Conservation (phyloP, 2,797 vertebrate genomes). For the Lepus townsendii region DNA sequence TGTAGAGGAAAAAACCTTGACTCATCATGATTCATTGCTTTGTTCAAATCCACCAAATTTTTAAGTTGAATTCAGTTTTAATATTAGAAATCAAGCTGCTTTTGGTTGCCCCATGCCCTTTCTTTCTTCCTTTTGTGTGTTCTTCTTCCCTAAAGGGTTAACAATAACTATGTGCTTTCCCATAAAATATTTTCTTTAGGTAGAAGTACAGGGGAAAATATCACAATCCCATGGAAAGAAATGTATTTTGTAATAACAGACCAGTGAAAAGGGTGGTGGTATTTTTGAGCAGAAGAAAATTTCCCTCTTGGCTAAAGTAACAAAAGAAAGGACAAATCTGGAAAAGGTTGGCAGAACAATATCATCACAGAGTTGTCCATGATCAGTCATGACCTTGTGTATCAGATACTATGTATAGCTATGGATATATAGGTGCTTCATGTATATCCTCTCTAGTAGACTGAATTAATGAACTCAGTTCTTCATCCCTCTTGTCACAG, state of each 20-base stretch:
- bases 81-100: neutral
- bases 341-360: neutral
- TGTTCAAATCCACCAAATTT: neutral
- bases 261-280: neutral
- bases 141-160: neutral
- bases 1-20: neutral
- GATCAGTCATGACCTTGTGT: neutral
- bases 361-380: neutral
- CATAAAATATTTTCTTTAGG: neutral
- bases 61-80: neutral
- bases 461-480: constrained; percentile 12
- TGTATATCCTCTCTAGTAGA: neutral
- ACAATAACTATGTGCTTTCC: neutral
- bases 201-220: neutral
- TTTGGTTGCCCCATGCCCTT: neutral
- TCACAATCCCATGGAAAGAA: neutral
- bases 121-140: neutral
- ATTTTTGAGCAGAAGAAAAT: neutral
- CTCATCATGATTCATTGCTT: neutral
- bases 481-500: neutral
- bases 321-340: neutral
- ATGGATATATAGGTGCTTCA: neutral
- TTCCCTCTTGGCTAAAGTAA: neutral
- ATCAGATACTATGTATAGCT: neutral
- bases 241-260: neutral